Conservation (phyloP, 2,113 vertebrate species). For the Apaloderma vittatum region DNA sequence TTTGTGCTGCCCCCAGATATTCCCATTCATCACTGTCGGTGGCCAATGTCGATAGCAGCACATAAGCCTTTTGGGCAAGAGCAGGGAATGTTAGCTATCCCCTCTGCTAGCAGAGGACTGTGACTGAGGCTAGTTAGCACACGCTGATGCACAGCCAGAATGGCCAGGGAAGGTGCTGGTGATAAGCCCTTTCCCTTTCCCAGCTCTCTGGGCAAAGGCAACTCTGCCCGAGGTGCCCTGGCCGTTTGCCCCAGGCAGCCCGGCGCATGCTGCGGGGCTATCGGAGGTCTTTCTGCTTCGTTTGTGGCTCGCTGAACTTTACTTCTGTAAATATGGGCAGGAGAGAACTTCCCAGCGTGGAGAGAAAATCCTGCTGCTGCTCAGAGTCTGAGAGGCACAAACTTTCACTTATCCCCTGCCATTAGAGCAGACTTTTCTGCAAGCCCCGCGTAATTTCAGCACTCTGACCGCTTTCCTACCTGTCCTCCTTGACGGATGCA, state of each 20-base stretch:
- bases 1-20: not conserved
- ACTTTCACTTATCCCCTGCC: not conserved
- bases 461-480: not conserved
- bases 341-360: not conserved
- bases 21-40: not conserved
- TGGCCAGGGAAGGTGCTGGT: fast-evolving
- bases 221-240: not conserved
- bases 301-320: constrained; percentile 35
- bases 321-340: not conserved
- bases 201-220: not conserved
- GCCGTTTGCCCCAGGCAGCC: not conserved
- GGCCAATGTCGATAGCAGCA: not conserved
- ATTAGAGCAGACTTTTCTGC: not conserved
- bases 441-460: fast-evolving
- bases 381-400: fast-evolving
- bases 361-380: not conserved
- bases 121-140: not conserved
- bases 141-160: not conserved
- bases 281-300: not conserved
- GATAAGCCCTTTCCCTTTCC: not conserved
- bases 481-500: not conserved
- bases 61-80: not conserved
- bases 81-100: not conserved
- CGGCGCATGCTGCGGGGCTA: not conserved
- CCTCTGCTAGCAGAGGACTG: not conserved